These are phyloP conservation scores for Cantharis rustica DNA, from an alignment of 2,888 invertebrate genomes.

Conservation along the genomic window DNA sequence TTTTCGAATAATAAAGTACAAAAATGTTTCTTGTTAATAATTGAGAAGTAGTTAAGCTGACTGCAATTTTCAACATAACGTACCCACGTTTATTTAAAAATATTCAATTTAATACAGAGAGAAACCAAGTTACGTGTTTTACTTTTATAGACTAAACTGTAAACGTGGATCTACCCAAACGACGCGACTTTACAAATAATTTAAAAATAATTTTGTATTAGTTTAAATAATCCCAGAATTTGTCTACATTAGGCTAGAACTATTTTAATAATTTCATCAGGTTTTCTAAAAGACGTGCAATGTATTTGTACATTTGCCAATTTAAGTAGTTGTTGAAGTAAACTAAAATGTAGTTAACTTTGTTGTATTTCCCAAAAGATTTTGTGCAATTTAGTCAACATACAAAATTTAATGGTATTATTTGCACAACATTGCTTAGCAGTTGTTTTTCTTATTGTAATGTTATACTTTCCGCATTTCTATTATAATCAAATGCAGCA, in stretches of 20 bases:
- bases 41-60: background rate
- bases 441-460: constrained; percentile 1
- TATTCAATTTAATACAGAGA: no score
- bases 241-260: background rate
- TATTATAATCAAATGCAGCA: constrained; percentile 4
- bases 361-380: background rate
- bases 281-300: background rate
- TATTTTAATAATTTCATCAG: background rate
- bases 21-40: background rate
- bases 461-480: background rate
- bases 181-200: no score
- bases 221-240: background rate
- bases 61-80: background rate
- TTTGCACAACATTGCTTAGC: constrained; percentile 5
- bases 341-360: background rate
- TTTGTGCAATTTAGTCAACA: background rate
- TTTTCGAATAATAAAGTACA: background rate
- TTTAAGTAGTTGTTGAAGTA: background rate
- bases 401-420: constrained; percentile 3
- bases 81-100: no score
- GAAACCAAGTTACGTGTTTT: no score
- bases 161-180: background rate
- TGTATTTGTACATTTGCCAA: background rate
- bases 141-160: no score
- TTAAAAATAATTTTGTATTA: background rate